Conservation (phyloP, 2,888 invertebrate species). For the Callyntrura guangdongensis region DNA sequence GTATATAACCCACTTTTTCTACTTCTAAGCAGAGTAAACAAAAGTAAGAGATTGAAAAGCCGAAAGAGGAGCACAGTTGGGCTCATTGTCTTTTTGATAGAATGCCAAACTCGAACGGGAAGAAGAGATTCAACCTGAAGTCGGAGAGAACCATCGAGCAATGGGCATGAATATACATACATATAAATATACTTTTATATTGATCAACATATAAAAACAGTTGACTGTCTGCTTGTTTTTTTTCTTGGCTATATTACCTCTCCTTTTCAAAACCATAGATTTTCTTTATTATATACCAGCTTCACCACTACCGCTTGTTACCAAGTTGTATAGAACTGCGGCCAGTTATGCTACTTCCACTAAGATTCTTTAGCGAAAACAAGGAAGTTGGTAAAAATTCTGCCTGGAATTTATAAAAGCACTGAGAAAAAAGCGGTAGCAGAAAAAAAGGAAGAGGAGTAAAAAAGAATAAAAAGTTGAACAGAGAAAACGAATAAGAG, state of each 20-base stretch:
- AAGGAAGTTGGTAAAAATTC: constrained; percentile 70
- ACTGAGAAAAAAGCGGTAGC: constrained; percentile 36
- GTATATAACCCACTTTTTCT: constrained; percentile 51
- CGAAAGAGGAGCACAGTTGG: constrained; percentile 69
- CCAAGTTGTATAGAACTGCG: not conserved
- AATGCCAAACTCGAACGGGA: constrained; percentile 69
- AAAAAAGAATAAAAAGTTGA: constrained; percentile 59
- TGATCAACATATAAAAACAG: not conserved
- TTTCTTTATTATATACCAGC: constrained; percentile 20
- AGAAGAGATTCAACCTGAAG: constrained; percentile 44
- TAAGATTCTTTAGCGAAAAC: constrained; percentile 36
- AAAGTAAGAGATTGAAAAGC: constrained; percentile 73
- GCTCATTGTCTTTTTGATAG: constrained; percentile 75
- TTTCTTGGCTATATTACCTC: constrained; percentile 59
- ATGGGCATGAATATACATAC: not conserved
- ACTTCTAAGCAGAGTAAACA: constrained; percentile 71
- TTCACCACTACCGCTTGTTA: constrained; percentile 10
- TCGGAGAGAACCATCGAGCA: constrained; percentile 15
- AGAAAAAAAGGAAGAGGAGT: constrained; percentile 1
- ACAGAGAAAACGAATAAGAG: constrained; percentile 47
- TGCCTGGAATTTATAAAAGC: constrained; percentile 74
- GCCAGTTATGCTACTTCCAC: not conserved
- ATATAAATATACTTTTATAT: too few relatives aligned
- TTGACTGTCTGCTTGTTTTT: constrained; percentile 29
- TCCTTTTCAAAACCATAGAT: constrained; percentile 1